A percentile compares a stretch with the other conserved stretches of the same genome.
Conservation (phyloP, 2,797 vertebrate genomes). For the Lophotriccus pileatus region DNA sequence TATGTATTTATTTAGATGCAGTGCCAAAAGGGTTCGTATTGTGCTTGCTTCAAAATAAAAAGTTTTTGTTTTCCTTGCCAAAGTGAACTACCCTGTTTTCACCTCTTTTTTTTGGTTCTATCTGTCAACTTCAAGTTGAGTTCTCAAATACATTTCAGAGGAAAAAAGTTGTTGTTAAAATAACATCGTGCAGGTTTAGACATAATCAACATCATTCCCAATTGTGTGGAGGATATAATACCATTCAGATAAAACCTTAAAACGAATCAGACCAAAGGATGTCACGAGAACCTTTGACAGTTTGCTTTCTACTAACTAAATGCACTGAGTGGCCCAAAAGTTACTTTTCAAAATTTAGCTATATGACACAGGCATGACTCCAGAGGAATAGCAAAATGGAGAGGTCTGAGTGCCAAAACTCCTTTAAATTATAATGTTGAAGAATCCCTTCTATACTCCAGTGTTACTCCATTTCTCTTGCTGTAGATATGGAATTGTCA, state of each 20-base stretch:
- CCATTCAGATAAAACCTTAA: neutral
- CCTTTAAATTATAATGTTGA: neutral
- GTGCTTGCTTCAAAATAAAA: neutral
- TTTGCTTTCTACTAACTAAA: neutral
- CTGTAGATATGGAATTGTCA: neutral
- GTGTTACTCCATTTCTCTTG: neutral
- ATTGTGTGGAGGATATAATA: fast-evolving
- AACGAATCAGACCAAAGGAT: neutral
- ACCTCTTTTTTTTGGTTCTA: neutral
- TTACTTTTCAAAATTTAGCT: neutral
- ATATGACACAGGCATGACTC: neutral
- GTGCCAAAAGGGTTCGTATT: neutral
- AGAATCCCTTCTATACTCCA: neutral
- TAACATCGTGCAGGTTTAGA: neutral
- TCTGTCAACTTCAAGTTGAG: neutral
- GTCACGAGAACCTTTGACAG: neutral
- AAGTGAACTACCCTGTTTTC: neutral
- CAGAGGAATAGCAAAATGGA: neutral
- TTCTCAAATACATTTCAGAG: neutral
- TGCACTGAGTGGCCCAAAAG: neutral
- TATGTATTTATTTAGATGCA: neutral
- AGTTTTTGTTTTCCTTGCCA: neutral
- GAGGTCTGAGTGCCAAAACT: neutral
- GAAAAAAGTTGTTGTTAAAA: neutral
- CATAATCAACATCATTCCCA: neutral